Base-by-base conservation (phyloP, 2,113 vertebrate species). In the Etheostoma spectabile region DNA sequence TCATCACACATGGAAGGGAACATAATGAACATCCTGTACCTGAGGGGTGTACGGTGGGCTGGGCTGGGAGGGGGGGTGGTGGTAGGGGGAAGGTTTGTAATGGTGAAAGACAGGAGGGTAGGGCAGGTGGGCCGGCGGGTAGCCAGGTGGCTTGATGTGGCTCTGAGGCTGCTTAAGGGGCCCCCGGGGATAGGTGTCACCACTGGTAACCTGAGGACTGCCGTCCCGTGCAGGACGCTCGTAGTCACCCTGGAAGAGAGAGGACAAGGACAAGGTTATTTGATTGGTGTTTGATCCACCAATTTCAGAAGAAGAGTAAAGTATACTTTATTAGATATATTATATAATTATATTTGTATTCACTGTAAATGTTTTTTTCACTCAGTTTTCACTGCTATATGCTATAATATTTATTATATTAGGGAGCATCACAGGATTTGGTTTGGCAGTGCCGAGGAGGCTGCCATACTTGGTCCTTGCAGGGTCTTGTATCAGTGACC, bases 141-240 rank as follows among this genome's bases (percentile, higher is more conserved):
- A 98, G 84, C 94, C 94, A 51, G 93, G 93, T 6, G 93, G 93
- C 93, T 99, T 99, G 88, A 92, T 94, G 89, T 98, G 97, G 92
- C 96, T 96, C 91, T 98, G 98, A 97, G 97, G 98, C 97, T 99
- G 97, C 94, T 98, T 99, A 27, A 96, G 79, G 15, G 96, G 97
- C 74, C 96, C 97, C 77, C 98, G 94, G 46, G 97, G 97, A 79
- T 98, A 99, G 19, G 97, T 97, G 91, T 99, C 98, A 0, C 96
- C 97, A 33, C 96, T 96, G 8, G 94, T 95, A 27, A 97, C 93
- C 3, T 96, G 96, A 18, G 97, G 97, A 81, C 97, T 97, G 81
- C 97, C 86, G 0, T 97, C 96, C 85, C 97, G 95, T 83, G 96
- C 95, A 1, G 95, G 91, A 77, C 96, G 96, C 87, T 99, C 98